Conservation (phyloP, 2,888 invertebrate species). For the Axea sp. region DNA sequence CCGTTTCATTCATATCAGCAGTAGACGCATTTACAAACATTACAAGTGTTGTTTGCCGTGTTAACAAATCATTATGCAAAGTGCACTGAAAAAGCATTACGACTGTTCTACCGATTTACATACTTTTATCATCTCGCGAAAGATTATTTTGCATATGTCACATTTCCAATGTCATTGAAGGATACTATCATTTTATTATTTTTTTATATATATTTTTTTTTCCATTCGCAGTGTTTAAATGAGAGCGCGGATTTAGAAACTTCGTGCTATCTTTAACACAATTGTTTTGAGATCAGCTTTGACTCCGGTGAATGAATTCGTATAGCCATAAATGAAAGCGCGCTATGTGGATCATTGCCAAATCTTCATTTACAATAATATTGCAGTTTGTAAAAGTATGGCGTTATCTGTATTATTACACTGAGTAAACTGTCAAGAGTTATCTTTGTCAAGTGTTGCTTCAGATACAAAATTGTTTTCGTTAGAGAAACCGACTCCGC, state of each 20-base stretch:
- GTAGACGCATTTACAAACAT: slow-evolving; percentile 45
- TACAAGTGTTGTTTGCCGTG: slow-evolving; percentile 30
- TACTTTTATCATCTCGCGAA: not conserved
- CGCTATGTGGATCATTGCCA: slow-evolving; percentile 33
- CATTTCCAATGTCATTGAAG: no score
- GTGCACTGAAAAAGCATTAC: slow-evolving; percentile 5
- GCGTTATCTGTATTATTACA: slow-evolving; percentile 31
- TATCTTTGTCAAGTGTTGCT: slow-evolving; percentile 41
- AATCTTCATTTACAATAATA: slow-evolving; percentile 50
- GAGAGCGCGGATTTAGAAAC: no score
- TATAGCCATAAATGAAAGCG: not conserved
- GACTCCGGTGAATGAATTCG: slow-evolving; percentile 37
- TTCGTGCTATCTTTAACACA: slow-evolving; percentile 26
- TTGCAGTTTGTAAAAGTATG: slow-evolving; percentile 26
- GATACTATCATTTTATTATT: no score
- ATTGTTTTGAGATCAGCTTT: slow-evolving; percentile 26
- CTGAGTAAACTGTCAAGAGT: slow-evolving; percentile 35
- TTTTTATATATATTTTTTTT: no score
- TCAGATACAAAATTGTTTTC: slow-evolving; percentile 36
- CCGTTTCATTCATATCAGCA: slow-evolving; percentile 46
- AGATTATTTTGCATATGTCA: no score
- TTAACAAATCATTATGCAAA: slow-evolving; percentile 39
- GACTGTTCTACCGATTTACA: not conserved
- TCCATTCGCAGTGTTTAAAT: no score
- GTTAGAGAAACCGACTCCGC: slow-evolving; percentile 4